These are phyloP conservation scores for Proteles cristata DNA, from an alignment of 2,113 vertebrate species.

Conservation along the genomic window DNA sequence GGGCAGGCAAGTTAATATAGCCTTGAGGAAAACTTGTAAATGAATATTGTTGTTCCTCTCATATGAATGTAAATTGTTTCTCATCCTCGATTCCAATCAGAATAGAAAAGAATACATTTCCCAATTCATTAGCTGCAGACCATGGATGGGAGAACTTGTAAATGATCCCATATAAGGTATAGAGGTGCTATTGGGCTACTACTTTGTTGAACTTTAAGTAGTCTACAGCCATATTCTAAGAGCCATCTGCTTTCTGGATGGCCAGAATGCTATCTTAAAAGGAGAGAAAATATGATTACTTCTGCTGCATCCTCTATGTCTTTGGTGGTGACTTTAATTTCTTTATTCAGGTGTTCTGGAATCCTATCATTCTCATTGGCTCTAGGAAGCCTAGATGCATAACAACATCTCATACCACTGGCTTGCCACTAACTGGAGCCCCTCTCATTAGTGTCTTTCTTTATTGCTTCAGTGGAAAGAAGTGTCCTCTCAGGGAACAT, in stretches of 20 bases:
- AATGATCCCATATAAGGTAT: background rate
- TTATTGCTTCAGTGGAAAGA: background rate
- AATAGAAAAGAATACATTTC: background rate
- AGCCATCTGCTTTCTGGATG: background rate
- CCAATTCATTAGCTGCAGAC: background rate
- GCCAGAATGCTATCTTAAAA: background rate
- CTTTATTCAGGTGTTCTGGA: background rate
- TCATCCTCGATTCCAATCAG: background rate
- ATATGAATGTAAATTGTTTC: background rate
- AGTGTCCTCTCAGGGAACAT: background rate
- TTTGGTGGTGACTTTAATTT: background rate
- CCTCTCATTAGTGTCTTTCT: background rate
- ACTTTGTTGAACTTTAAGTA: background rate
- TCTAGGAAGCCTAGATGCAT: background rate
- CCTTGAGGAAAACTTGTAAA: background rate
- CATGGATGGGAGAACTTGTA: background rate
- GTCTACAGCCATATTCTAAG: background rate
- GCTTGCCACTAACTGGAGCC: background rate
- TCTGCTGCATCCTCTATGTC: background rate
- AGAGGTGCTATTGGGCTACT: no score
- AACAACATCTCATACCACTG: background rate
- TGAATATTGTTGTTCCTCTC: background rate
- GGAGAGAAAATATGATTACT: background rate
- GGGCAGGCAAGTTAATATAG: background rate
- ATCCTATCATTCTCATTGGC: background rate